Evolutionary conservation across 2,888 invertebrate genomes (phyloP).

Genomic region (Cheilosia vernalis): DNA sequence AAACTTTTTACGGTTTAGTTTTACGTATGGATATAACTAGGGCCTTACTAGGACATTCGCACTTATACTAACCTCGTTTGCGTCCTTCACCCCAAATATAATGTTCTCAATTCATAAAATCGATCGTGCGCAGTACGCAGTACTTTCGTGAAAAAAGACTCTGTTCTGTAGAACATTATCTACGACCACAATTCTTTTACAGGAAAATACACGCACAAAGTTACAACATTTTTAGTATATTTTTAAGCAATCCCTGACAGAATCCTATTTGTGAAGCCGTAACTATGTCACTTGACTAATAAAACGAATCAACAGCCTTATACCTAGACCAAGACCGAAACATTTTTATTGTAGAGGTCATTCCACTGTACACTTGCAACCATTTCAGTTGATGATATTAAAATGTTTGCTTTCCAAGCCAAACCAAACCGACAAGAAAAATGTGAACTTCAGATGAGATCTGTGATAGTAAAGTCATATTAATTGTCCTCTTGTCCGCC

Average conservation of each 20-base stretch:
- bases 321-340: background rate
- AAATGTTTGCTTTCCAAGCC: slow-evolving; percentile 42
- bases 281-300: slow-evolving; percentile 6
- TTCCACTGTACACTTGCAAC: slow-evolving; percentile 45
- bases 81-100: too few relatives aligned
- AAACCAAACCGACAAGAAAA: slow-evolving; percentile 26
- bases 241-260: slow-evolving; percentile 21
- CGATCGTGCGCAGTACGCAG: too few relatives aligned
- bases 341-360: slow-evolving; percentile 33
- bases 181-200: too few relatives aligned
- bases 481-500: slow-evolving; percentile 67
- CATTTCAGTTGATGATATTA: slow-evolving; percentile 26
- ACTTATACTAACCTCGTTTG: too few relatives aligned
- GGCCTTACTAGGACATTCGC: too few relatives aligned
- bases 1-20: too few relatives aligned
- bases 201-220: too few relatives aligned
- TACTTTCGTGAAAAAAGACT: too few relatives aligned
- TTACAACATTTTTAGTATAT: background rate
- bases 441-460: slow-evolving; percentile 48
- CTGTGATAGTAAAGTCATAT: slow-evolving; percentile 60
- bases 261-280: slow-evolving; percentile 44
- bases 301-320: too few relatives aligned
- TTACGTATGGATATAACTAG: too few relatives aligned
- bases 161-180: too few relatives aligned
- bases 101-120: too few relatives aligned